These are phyloP conservation scores for Moxostoma hubbsi DNA, from an alignment of 2,797 vertebrate genomes.

Conservation along the genomic window DNA sequence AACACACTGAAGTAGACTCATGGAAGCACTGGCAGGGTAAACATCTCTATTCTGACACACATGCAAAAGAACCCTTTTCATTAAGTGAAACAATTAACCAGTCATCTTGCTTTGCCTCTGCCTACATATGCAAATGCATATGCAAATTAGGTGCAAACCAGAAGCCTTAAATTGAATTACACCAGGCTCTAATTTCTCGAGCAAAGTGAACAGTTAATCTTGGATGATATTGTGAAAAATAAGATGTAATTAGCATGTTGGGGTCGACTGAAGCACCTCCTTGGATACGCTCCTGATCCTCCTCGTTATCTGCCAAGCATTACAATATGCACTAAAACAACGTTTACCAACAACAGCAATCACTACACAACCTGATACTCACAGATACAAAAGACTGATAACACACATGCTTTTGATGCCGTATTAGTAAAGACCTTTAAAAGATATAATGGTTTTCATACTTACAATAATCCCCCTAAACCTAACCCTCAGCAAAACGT, in stretches of 20 bases:
- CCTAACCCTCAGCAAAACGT: not conserved
- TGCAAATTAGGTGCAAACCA: slow-evolving; percentile 35
- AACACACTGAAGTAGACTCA: slow-evolving; percentile 9
- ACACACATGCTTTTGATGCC: too few species aligned
- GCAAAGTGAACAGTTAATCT: slow-evolving; percentile 59
- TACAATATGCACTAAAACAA: slow-evolving; percentile 37
- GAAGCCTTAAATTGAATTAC: slow-evolving; percentile 57
- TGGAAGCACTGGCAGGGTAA: slow-evolving; percentile 2
- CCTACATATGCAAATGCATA: slow-evolving; percentile 44
- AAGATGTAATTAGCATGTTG: slow-evolving; percentile 57
- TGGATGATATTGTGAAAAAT: slow-evolving; percentile 52
- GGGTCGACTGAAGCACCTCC: slow-evolving; percentile 52
- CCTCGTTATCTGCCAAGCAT: slow-evolving; percentile 45
- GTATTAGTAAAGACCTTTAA: too few species aligned
- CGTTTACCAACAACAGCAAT: slow-evolving; percentile 31
- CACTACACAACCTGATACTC: not conserved
- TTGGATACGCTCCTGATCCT: slow-evolving; percentile 47
- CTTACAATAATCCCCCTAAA: too few species aligned
- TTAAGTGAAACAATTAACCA: slow-evolving; percentile 58
- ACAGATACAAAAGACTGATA: slow-evolving; percentile 48
- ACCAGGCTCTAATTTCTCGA: slow-evolving; percentile 56
- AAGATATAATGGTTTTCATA: too few species aligned
- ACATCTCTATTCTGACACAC: slow-evolving; percentile 37
- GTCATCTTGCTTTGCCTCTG: slow-evolving; percentile 46
- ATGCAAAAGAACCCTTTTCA: slow-evolving; percentile 39